Percentiles rank a stretch among this genome's conserved stretches.
phyloP scores from a whole-genome alignment of 2,113 vertebrate species.

The Actinemys pallida region DNA sequence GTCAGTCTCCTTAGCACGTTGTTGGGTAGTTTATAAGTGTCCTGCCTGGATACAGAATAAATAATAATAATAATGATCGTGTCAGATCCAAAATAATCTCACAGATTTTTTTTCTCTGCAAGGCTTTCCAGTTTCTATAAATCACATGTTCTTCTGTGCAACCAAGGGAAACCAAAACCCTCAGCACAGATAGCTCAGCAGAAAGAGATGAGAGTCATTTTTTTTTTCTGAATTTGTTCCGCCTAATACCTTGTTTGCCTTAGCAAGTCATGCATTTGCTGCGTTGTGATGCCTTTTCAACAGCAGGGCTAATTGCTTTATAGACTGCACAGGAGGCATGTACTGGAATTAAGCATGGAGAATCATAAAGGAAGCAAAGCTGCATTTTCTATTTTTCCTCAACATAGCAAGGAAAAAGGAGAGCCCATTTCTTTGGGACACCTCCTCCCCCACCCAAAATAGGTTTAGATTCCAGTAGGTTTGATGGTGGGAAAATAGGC shows the following conservation, averaged over 20 bases:
- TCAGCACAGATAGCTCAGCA: not conserved
- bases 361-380: not conserved
- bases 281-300: not conserved
- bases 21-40: slow-evolving; percentile 64
- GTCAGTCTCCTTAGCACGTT: slow-evolving; percentile 61
- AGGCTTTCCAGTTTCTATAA: slow-evolving; percentile 27
- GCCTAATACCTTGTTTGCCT: not conserved
- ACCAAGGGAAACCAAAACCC: slow-evolving; percentile 17
- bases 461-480: not conserved
- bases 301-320: fast-evolving
- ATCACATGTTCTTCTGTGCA: not conserved
- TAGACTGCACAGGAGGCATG: not conserved
- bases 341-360: not conserved
- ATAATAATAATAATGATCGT: slow-evolving; percentile 60
- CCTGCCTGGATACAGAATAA: slow-evolving; percentile 53
- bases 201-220: not conserved
- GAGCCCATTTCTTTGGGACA: not conserved
- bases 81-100: slow-evolving; percentile 66
- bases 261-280: slow-evolving; percentile 9
- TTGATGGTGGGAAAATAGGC: not conserved
- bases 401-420: not conserved
- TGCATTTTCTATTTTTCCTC: not conserved
- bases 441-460: not conserved
- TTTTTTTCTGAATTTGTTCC: not conserved
- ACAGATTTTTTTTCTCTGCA: slow-evolving; percentile 19